Evolutionary conservation across 1,140 invertebrate species (phyloP).

Genomic region (Teleopsis dalmanni): DNA sequence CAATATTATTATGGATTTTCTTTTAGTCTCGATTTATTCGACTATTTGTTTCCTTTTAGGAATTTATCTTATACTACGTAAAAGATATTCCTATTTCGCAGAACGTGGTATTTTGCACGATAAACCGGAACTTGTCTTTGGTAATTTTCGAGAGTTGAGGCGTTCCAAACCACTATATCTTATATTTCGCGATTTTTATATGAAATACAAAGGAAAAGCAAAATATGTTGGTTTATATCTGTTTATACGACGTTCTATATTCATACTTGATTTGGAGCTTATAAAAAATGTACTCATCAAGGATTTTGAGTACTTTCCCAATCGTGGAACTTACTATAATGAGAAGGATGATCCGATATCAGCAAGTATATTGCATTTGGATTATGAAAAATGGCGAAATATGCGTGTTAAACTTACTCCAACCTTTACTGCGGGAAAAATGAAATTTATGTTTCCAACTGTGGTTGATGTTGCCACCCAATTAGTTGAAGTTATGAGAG

Average conservation of each 20-base stretch:
- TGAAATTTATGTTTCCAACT: conserved; percentile 48
- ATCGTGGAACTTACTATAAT: conserved; percentile 45
- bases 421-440: conserved; percentile 51
- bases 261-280: conserved; percentile 49
- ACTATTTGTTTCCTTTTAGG: no score
- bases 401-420: conserved; percentile 49
- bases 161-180: conserved; percentile 15
- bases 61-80: no score
- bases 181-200: conserved; percentile 28
- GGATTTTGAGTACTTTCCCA: conserved; percentile 49
- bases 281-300: conserved; percentile 53
- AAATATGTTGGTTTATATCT: conserved; percentile 26
- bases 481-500: conserved; percentile 10
- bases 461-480: conserved; percentile 33
- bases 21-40: no score
- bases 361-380: conserved; percentile 43
- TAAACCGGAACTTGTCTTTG: conserved; percentile 31
- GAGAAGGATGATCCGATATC: conserved; percentile 46
- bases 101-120: conserved; percentile 44
- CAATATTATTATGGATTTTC: no score
- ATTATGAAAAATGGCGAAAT: conserved; percentile 48
- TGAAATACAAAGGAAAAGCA: conserved; percentile 29
- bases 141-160: conserved; percentile 25
- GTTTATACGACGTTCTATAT: conserved; percentile 12
- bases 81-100: no score